Conservation (phyloP, 1,140 invertebrate genomes). For the Trypoxylus dichotomus region DNA sequence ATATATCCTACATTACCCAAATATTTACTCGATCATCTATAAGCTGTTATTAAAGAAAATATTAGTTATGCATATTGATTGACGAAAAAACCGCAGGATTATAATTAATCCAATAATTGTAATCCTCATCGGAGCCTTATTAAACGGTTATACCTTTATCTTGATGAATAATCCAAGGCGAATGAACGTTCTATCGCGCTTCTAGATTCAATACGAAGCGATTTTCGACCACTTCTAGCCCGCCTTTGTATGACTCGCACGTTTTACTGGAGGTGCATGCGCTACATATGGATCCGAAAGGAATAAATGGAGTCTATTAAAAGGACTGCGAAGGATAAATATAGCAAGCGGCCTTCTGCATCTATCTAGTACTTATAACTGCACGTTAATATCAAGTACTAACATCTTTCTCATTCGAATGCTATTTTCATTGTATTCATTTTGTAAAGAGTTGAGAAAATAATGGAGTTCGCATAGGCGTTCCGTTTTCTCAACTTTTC, state of each 20-base stretch:
- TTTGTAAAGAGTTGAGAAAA: too few relatives aligned
- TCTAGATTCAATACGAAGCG: background rate
- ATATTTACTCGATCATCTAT: background rate
- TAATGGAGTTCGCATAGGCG: too few relatives aligned
- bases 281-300: too few relatives aligned
- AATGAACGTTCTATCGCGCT: background rate
- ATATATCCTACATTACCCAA: too few relatives aligned
- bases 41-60: background rate
- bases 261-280: background rate
- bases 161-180: background rate
- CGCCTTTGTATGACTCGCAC: background rate
- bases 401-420: too few relatives aligned
- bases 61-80: background rate
- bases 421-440: too few relatives aligned
- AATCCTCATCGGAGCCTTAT: background rate
- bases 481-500: too few relatives aligned
- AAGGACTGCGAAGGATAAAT: too few relatives aligned
- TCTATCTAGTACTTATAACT: too few relatives aligned
- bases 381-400: too few relatives aligned
- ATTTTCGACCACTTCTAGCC: background rate
- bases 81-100: background rate
- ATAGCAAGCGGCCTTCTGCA: too few relatives aligned
- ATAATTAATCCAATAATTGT: background rate
- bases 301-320: too few relatives aligned
- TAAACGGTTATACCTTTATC: background rate